Conservation (phyloP, 2,888 invertebrate genomes). For the Ashinkailepas kermadecensis region DNA sequence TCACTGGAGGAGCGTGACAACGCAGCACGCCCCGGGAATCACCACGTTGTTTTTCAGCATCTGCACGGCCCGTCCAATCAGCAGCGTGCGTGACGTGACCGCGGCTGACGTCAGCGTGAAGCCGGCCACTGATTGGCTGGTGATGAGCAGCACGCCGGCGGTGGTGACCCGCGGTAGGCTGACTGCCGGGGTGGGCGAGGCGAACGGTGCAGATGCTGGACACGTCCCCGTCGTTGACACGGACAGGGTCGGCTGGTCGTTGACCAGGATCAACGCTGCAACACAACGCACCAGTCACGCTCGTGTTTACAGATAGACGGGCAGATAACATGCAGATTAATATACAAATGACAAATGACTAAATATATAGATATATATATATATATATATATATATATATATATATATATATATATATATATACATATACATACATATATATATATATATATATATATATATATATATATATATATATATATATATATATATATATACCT, state of each 20-base stretch:
- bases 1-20: neutral
- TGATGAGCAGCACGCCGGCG: neutral
- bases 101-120: neutral
- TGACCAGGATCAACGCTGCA: neutral
- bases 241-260: neutral
- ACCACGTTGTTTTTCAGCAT: neutral
- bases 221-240: neutral
- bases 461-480: too few relatives aligned
- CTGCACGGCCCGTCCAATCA: neutral
- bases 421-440: too few relatives aligned
- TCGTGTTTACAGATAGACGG: too few relatives aligned
- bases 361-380: too few relatives aligned
- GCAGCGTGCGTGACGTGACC: neutral
- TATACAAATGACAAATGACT: too few relatives aligned
- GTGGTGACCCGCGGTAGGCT: neutral
- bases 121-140: conserved; percentile 3
- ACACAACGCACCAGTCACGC: neutral
- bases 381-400: too few relatives aligned
- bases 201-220: neutral
- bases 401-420: too few relatives aligned
- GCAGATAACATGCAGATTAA: too few relatives aligned
- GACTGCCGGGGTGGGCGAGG: neutral
- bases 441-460: too few relatives aligned
- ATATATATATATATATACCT: too few relatives aligned
- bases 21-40: neutral